phyloP scores from a whole-genome alignment of 2,888 invertebrate genomes.

The Xestia sexstrigata region DNA sequence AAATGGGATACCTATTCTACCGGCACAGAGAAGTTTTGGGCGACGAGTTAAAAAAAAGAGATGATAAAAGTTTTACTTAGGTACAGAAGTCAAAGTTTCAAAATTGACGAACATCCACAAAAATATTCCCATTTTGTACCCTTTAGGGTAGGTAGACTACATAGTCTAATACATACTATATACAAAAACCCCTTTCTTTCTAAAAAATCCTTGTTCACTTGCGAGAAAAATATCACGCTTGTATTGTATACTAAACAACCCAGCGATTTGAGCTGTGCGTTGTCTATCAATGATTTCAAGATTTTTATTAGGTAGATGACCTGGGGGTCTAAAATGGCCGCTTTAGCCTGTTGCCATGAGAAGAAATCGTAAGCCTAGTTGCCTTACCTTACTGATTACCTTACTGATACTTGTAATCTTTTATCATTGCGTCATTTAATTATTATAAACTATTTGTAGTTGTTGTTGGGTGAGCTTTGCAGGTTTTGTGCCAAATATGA shows the following conservation, averaged over 20 bases:
- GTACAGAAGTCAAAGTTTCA: no score
- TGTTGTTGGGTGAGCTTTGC: background rate
- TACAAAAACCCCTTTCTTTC: background rate
- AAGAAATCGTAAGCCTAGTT: constrained; percentile 9
- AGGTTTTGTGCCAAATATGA: no score
- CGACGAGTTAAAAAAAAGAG: background rate
- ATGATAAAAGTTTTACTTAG: background rate
- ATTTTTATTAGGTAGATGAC: no score
- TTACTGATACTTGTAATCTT: constrained; percentile 1
- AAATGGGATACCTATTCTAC: background rate
- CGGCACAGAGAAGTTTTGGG: background rate
- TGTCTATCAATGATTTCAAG: no score
- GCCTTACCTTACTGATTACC: background rate
- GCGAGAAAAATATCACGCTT: background rate
- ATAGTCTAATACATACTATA: no score
- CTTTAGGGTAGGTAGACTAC: background rate
- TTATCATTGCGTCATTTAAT: background rate
- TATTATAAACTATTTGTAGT: background rate
- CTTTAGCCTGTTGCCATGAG: no score
- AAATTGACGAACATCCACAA: background rate
- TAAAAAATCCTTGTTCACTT: background rate
- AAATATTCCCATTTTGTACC: background rate
- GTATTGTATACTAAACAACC: background rate
- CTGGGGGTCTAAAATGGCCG: no score
- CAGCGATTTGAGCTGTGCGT: no score